Base-by-base conservation (phyloP, 2,797 vertebrate genomes). In the Streptopelia turtur region DNA sequence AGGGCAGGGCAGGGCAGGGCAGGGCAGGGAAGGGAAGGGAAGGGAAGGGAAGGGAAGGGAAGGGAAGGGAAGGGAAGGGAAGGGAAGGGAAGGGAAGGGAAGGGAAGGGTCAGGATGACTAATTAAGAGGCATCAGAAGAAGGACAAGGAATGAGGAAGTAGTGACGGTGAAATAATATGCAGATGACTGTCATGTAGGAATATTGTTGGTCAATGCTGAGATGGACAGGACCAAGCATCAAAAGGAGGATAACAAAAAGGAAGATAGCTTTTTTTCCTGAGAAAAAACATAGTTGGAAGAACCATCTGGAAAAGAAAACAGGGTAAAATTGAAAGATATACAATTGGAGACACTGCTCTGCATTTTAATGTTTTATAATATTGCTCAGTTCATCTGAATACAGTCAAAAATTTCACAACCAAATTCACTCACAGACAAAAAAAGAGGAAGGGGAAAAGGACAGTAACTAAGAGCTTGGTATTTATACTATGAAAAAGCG, bases 401-500 rank as follows among this genome's bases (percentile, higher is more conserved):
- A 11, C 6, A 87, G 28, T 27, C n/a, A 70, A 28, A 84, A 17
- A 70, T 83, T 83, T 85, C 39, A 35, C 60, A 93, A 78, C 21
- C 59, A 57, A 77, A 80, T 77, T 60, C 13, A 60, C 14, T 80
- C 11, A 43, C 4, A 37, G 18, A 9, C 8, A 6, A 69, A 55
- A 74, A 74, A 28, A 61, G 14, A 55, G 24, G 9, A 56, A 77
- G 14, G 16, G 27, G 31, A 72, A 72, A 82, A 60, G 11, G 21
- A 52, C 11, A 25, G 7, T 12, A 49, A 25, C 66, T 10, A 63
- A 74, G 9, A 45, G 3, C 17, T 86, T 74, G 3, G 31, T 87
- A 25, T 13, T 45, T 81, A 10, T 6, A n/a, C 27, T 53, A 3
- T 33, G 13, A 77, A 77, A 89, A 78, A 31, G 1, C 0, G 0